phyloP scores from a whole-genome alignment of 2,888 invertebrate species.

The Acleris emargana region DNA sequence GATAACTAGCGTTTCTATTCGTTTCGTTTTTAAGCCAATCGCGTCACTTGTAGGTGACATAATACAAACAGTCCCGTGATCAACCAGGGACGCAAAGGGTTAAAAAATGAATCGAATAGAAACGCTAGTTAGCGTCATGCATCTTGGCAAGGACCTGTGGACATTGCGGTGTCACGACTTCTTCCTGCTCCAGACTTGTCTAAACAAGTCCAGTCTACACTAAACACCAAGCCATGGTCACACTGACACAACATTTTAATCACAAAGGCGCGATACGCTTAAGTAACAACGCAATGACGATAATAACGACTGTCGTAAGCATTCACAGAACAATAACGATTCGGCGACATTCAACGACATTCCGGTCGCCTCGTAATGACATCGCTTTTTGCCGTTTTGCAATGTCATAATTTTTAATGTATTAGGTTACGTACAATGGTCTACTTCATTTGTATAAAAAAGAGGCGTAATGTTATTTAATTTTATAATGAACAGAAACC shows the following conservation, averaged over 20 bases:
- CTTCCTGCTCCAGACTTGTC: neutral
- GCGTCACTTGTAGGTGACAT: too few species aligned
- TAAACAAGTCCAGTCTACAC: too few species aligned
- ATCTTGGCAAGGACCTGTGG: too few species aligned
- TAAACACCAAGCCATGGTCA: neutral
- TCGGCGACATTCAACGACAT: conserved; percentile 5
- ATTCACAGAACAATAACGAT: conserved; percentile 5
- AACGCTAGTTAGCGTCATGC: too few species aligned
- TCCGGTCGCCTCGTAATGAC: conserved; percentile 17
- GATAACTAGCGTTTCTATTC: too few species aligned
- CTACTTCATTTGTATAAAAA: too few species aligned
- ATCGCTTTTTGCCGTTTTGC: conserved; percentile 8
- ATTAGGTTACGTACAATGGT: neutral
- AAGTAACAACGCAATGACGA: conserved; percentile 12
- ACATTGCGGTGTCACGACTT: neutral
- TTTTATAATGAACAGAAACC: too few species aligned
- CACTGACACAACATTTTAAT: conserved; percentile 13
- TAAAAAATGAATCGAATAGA: too few species aligned
- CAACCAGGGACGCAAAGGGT: too few species aligned
- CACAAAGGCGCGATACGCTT: conserved; percentile 7
- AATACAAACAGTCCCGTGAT: too few species aligned
- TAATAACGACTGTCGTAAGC: conserved; percentile 16
- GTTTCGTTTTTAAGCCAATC: too few species aligned
- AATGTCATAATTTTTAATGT: conserved; percentile 19
- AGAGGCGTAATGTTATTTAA: too few species aligned